Base-by-base conservation (phyloP, 2,113 vertebrate genomes). In the Catagonus wagneri region DNA sequence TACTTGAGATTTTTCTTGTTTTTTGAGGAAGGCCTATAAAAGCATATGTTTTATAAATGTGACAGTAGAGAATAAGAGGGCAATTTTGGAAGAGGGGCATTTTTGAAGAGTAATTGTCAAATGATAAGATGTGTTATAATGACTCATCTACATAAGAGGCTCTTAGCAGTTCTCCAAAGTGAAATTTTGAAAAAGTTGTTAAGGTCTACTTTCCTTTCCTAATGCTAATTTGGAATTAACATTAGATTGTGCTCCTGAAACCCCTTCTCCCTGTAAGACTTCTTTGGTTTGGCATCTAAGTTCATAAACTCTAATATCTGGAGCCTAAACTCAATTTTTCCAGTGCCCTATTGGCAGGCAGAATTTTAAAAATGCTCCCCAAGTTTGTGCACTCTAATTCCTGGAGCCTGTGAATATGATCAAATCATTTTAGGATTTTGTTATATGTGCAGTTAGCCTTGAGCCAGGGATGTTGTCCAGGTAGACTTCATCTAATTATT, bases 81-180 rank as follows among this genome's bases (percentile, higher is more conserved):
- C 3, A 34, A 50, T 69, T 95, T 63, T 78, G 52, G n/a, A 95
- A 84, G 29, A 60, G 17, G 32, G 44, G 2, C 3, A 74, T 10
- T 68, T 96, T 80, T 95, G 68, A 92, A 66, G 58, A 86, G 15
- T 93, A 84, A 74, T 22, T 69, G 15, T 80, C 23, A 75, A 52
- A 83, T 83, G 84, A 68, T 89, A 74, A 83, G 85, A 71, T 61
- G 16, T 93, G 7, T 80, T 79, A n/a, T 39, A 23, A 71, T 76
- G 39, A 88, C 22, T 92, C 25, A 44, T 75, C 11, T 25, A 65
- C 0, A 8, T 27, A 34, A 81, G 20, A 94, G 29, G 2, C 32
- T 90, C 56, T 52, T 54, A 69, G 52, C 6, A 68, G 36, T 71
- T 90, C 32, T 84, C 79, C 7, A 36, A 56, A 74, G 29, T 93